Percentiles rank a stretch among this genome's conserved stretches.
phyloP scores from a whole-genome alignment of 2,888 invertebrate species.

The Pseudococcus longispinus region DNA sequence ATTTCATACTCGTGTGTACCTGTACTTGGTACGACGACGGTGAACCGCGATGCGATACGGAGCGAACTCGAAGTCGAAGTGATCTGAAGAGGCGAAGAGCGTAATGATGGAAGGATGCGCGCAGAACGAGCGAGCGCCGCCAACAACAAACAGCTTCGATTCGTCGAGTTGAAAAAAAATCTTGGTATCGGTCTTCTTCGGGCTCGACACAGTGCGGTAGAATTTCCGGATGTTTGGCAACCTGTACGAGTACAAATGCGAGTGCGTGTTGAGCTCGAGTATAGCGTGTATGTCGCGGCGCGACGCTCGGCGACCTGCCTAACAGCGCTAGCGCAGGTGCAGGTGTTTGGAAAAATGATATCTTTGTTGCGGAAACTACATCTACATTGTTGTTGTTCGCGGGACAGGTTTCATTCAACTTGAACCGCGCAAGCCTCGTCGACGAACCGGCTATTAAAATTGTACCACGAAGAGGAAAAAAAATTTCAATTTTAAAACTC shows the following conservation, averaged over 20 bases:
- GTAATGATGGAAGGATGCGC: conserved; percentile 16
- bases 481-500: neutral
- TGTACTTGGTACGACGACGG: neutral
- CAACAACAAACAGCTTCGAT: neutral
- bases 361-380: conserved; percentile 28
- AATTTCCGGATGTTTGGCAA: conserved; percentile 8
- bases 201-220: neutral
- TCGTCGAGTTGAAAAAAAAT: neutral
- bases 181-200: neutral
- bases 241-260: neutral
- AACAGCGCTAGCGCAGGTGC: neutral
- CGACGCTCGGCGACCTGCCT: neutral
- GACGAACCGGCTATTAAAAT: neutral
- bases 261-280: neutral
- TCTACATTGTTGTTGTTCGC: conserved; percentile 5
- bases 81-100: neutral
- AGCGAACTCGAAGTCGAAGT: neutral
- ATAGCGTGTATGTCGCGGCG: neutral
- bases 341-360: conserved; percentile 17
- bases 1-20: neutral
- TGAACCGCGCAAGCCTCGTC: neutral
- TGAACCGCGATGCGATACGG: neutral
- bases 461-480: neutral
- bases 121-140: neutral
- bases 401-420: conserved; percentile 23